Evolutionary conservation across 2,113 vertebrate genomes (phyloP).

Genomic region (Apus apus): DNA sequence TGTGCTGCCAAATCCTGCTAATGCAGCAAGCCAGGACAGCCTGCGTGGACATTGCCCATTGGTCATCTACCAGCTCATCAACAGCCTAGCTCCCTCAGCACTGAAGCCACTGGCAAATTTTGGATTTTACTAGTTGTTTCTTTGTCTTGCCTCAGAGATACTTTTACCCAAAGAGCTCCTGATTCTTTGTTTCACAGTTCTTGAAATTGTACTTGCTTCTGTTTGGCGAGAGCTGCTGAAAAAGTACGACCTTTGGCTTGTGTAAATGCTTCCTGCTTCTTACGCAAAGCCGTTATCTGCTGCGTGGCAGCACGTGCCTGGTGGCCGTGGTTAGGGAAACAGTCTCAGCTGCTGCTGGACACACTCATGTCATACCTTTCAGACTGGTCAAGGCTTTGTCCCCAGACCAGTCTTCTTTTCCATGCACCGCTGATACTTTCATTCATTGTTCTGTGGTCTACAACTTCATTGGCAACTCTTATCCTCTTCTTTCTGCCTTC

Average conservation of each 20-base stretch:
- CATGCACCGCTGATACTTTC: background rate
- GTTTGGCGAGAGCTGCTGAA: background rate
- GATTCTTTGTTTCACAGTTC: background rate
- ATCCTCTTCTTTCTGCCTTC: background rate
- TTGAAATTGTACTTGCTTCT: background rate
- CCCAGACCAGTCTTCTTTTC: background rate
- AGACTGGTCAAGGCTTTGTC: background rate
- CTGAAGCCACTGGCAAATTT: background rate
- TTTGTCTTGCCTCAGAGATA: background rate
- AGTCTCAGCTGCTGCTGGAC: background rate
- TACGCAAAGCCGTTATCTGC: background rate
- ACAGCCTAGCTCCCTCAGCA: background rate
- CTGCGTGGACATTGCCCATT: rapidly evolving
- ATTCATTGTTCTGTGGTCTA: background rate
- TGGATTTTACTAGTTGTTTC: background rate
- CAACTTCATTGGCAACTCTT: background rate
- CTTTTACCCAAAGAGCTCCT: background rate
- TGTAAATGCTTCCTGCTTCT: background rate
- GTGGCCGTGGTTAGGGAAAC: background rate
- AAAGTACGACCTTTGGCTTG: rapidly evolving
- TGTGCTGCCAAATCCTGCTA: background rate
- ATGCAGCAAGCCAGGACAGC: background rate
- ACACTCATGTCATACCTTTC: background rate
- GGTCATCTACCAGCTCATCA: too few species aligned
- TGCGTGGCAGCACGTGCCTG: rapidly evolving